These are phyloP conservation scores for Scytalopus superciliaris DNA, from an alignment of 2,113 vertebrate genomes.

Conservation along the genomic window DNA sequence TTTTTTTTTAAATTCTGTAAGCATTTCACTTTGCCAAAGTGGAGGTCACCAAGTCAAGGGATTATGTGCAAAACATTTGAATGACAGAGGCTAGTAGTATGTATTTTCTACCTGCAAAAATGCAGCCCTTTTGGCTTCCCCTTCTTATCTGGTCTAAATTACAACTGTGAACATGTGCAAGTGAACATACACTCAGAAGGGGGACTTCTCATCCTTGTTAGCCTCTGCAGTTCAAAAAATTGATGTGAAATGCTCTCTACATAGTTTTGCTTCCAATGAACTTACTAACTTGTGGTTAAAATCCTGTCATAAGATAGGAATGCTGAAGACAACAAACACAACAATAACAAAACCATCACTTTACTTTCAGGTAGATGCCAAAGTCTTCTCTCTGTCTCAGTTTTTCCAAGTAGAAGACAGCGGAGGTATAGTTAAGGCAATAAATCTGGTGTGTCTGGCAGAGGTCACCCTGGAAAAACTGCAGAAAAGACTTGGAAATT, in stretches of 20 bases:
- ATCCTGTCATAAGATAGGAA: neutral
- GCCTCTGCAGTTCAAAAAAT: neutral
- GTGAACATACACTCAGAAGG: neutral
- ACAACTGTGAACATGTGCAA: neutral
- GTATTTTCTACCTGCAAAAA: neutral
- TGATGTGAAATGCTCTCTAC: neutral
- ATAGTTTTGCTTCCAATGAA: neutral
- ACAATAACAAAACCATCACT: neutral
- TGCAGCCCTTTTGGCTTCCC: neutral
- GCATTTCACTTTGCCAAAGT: neutral
- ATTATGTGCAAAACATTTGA: neutral
- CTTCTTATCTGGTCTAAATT: neutral
- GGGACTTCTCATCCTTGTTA: neutral
- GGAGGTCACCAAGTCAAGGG: neutral
- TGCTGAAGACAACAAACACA: neutral
- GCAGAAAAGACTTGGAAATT: slow-evolving; percentile 13
- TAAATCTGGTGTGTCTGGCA: slow-evolving; percentile 90
- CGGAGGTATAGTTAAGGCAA: slow-evolving; percentile 88
- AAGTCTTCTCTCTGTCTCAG: slow-evolving; percentile 89
- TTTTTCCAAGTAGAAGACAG: slow-evolving; percentile 87
- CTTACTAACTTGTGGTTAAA: neutral
- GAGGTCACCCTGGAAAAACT: slow-evolving; percentile 83
- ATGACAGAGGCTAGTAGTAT: neutral
- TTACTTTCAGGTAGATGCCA: slow-evolving; percentile 87
- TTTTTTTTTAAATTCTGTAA: neutral